These are phyloP conservation scores for Acromyrmex echinatior DNA, from an alignment of 1,140 invertebrate genomes.

Conservation along the genomic window DNA sequence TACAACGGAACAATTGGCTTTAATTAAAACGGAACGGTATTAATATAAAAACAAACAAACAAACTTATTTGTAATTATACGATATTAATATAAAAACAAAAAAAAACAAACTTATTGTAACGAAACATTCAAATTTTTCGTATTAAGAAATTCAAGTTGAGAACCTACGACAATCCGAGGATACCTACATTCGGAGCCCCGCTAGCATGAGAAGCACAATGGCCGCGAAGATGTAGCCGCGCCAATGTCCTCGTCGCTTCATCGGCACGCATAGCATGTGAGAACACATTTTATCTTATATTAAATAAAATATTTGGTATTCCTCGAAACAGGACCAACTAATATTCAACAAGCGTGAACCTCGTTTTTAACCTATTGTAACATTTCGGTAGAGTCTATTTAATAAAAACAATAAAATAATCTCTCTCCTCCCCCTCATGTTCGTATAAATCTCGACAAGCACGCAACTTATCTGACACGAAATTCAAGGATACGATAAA, in stretches of 20 bases:
- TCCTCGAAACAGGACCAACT: conserved; percentile 41
- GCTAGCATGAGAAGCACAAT: conserved; percentile 77
- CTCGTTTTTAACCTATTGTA: background rate
- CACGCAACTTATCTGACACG: background rate
- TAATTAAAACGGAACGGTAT: background rate
- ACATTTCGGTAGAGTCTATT: background rate
- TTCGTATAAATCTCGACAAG: conserved; percentile 14
- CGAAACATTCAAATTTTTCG: background rate
- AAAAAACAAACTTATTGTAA: background rate
- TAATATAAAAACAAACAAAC: background rate
- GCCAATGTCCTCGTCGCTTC: conserved; percentile 73
- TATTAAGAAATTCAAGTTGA: conserved; percentile 75
- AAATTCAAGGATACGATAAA: background rate
- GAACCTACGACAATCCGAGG: conserved; percentile 78
- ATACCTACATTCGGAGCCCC: conserved; percentile 75
- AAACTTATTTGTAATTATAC: no score
- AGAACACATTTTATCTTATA: conserved; percentile 83
- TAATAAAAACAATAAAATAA: background rate
- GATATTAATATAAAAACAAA: no score
- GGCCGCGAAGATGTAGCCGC: conserved; percentile 75
- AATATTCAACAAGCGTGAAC: conserved; percentile 75
- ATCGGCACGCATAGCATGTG: conserved; percentile 83
- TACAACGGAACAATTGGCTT: background rate
- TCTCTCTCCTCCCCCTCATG: no score
- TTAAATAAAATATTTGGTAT: conserved; percentile 85